phyloP scores from a whole-genome alignment of 1,140 invertebrate species.

The Drosophila athabasca region DNA sequence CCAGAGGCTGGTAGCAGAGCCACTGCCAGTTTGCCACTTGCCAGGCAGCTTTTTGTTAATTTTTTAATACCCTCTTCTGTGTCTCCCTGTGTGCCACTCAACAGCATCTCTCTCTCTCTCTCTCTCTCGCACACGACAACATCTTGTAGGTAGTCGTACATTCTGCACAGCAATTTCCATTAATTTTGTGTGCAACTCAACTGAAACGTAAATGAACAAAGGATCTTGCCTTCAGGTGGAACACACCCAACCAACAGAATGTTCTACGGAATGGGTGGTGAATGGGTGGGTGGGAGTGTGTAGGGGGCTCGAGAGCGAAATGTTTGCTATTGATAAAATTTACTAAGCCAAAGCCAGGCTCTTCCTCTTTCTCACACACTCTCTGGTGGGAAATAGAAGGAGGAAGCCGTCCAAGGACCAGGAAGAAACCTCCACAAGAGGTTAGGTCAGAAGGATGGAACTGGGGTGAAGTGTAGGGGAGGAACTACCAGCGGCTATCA shows the following conservation, averaged over 20 bases:
- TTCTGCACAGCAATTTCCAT: slow-evolving; percentile 67
- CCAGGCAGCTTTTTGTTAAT: slow-evolving; percentile 44
- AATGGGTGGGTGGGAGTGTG: too few species aligned
- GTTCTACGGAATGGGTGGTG: neutral
- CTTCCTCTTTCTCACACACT: neutral
- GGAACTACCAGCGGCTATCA: slow-evolving; percentile 44
- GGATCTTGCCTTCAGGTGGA: slow-evolving; percentile 57
- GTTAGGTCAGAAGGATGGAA: neutral
- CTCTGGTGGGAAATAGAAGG: too few species aligned
- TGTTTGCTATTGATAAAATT: slow-evolving; percentile 73
- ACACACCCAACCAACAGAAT: slow-evolving; percentile 20
- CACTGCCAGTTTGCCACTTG: slow-evolving; percentile 31
- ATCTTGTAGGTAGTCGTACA: slow-evolving; percentile 20
- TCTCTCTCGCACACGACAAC: neutral
- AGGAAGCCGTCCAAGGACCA: slow-evolving; percentile 13
- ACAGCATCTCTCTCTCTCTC: neutral
- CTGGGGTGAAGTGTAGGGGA: neutral
- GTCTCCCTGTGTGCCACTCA: neutral
- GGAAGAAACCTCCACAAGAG: neutral
- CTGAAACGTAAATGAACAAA: slow-evolving; percentile 76
- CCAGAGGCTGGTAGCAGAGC: neutral
- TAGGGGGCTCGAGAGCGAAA: slow-evolving; percentile 23
- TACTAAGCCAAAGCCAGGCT: slow-evolving; percentile 49
- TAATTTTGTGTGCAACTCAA: slow-evolving; percentile 74
- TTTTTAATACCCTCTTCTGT: slow-evolving; percentile 44